Base-by-base conservation (phyloP, 1,140 invertebrate genomes). In the Samia ricini region DNA sequence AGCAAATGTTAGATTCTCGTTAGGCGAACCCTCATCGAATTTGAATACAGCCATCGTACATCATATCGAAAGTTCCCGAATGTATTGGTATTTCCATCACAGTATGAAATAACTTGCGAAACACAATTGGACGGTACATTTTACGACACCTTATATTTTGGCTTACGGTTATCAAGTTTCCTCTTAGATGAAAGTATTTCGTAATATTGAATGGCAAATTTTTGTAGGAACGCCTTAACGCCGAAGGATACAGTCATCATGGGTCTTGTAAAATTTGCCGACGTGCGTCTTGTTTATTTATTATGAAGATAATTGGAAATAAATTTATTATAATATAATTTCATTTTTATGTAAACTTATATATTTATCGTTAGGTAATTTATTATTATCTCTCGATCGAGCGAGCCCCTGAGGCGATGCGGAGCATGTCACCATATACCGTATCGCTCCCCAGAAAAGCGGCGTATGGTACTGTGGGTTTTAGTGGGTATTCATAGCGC, bases 121-220 rank as follows among this genome's bases (percentile, higher is more conserved):
- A 63, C 52, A 55, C 61, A 63, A 60, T 64, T 54, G 57, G 24
- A 56, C 24, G 21, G 51, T 29, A 56, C 59, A 33, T 48, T 65
- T 65, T 65, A 65, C 50, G 63, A 65, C 57, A 64, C 56, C 33
- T 52, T 60, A 60, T 60, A 60, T 58, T 56, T 60, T 61, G 49
- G 22, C 52, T 24, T n/a, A 24, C 52, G 52, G 22, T 24, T 21
- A 55, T 55, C 52, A 55, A 24, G 20, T 55, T 55, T 24, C 52
- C 24, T 42, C n/a, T 42, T 42, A 42, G 33, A 42, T 42, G 33
- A 55, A 22, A 15, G 20, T 55, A 55, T 55, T 55, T 55, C 15
- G 22, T 55, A n/a, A 5, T 23, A 55, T 42, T 42, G 33, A 15
- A 15, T 42, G n/a, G n/a, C 33, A 42, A 42, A 42, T 42, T 42